Conservation (phyloP, 2,888 invertebrate species). For the Eueremaeus valkanovi region DNA sequence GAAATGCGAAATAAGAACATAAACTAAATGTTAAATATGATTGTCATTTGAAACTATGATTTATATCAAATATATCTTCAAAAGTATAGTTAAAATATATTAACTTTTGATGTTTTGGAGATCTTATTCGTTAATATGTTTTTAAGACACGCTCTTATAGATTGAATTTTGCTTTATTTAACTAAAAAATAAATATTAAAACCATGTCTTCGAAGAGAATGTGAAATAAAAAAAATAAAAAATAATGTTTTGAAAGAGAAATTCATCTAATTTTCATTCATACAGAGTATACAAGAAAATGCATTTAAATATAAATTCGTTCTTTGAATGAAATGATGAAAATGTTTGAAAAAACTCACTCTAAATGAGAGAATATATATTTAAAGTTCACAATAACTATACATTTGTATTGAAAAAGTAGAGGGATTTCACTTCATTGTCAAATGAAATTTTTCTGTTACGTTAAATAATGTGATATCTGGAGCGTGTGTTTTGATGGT, state of each 20-base stretch:
- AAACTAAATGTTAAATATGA: slow-evolving; percentile 9
- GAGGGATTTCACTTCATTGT: neutral
- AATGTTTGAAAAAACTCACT: neutral
- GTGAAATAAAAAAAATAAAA: neutral
- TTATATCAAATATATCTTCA: neutral
- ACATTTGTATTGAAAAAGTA: neutral
- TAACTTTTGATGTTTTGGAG: slow-evolving; percentile 1
- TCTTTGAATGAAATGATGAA: neutral
- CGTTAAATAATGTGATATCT: slow-evolving; percentile 10
- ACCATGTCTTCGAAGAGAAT: neutral
- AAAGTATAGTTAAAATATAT: neutral
- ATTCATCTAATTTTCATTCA: neutral
- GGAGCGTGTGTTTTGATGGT: slow-evolving; percentile 23
- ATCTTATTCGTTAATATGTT: neutral
- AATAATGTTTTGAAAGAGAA: neutral
- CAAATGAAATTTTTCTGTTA: slow-evolving; percentile 24
- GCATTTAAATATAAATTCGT: slow-evolving; percentile 1
- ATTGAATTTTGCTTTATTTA: neutral
- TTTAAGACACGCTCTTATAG: neutral
- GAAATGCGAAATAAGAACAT: neutral
- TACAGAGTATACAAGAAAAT: neutral
- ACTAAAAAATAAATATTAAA: neutral
- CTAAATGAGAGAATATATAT: neutral
- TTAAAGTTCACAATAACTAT: slow-evolving; percentile 6
- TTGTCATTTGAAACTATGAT: slow-evolving; percentile 9